These are phyloP conservation scores for Oligia latruncula DNA, from an alignment of 2,888 invertebrate genomes.

Conservation along the genomic window DNA sequence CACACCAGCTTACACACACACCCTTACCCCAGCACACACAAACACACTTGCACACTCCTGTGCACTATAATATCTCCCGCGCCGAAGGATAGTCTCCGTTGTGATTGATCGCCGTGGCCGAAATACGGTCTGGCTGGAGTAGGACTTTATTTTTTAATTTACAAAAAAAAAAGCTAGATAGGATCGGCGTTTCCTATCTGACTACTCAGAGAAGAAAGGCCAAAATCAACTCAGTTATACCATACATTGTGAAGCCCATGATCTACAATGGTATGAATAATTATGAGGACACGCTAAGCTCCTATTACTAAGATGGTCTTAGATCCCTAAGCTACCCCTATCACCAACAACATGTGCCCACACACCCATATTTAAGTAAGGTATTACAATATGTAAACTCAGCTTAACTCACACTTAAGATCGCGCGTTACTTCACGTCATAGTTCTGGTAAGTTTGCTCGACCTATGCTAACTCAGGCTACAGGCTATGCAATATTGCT, in stretches of 20 bases:
- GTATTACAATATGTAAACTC: constrained; percentile 32
- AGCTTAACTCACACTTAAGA: constrained; percentile 14
- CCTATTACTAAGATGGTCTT: background rate
- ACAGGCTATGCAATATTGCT: constrained; percentile 11
- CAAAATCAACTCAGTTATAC: background rate
- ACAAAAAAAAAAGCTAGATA: too few species aligned
- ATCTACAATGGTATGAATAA: constrained; percentile 5
- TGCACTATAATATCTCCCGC: too few species aligned
- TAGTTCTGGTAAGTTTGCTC: constrained; percentile 36
- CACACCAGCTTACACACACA: too few species aligned
- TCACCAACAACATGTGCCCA: constrained; percentile 4
- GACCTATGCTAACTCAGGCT: constrained; percentile 5
- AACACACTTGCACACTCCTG: too few species aligned
- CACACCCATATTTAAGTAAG: background rate
- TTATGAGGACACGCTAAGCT: background rate
- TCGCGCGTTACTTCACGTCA: constrained; percentile 4
- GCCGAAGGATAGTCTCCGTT: too few species aligned
- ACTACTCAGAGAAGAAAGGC: background rate
- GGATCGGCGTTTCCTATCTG: background rate
- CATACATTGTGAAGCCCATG: background rate
- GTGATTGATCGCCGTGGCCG: too few species aligned
- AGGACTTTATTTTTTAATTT: too few species aligned
- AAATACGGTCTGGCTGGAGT: too few species aligned
- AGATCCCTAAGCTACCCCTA: background rate
- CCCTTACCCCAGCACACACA: too few species aligned